Evolutionary conservation across 2,888 invertebrate genomes (phyloP).

Genomic region (Temnothorax rugatulus): DNA sequence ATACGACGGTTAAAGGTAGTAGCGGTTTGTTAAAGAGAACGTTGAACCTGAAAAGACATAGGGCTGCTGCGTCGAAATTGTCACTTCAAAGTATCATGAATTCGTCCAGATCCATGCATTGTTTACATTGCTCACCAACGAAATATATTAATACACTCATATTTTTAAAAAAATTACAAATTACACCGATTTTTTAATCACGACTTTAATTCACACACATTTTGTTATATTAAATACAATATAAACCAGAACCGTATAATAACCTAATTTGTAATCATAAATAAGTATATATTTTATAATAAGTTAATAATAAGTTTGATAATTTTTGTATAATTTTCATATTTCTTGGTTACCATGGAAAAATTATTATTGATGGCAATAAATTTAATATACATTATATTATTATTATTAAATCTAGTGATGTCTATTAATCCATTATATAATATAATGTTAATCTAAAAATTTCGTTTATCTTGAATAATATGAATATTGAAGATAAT

Average conservation of each 20-base stretch:
- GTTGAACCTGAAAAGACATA: constrained; percentile 55
- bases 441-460: background rate
- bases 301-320: background rate
- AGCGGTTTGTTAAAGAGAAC: constrained; percentile 45
- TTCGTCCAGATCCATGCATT: constrained; percentile 51
- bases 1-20: constrained; percentile 41
- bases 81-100: constrained; percentile 60
- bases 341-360: background rate
- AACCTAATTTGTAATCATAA: background rate
- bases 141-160: constrained; percentile 55
- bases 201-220: background rate
- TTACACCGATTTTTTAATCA: constrained; percentile 11
- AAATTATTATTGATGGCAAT: background rate
- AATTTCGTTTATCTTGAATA: background rate
- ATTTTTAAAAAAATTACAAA: background rate
- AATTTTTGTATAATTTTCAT: background rate
- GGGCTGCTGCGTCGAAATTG: constrained; percentile 62
- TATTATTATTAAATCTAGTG: background rate
- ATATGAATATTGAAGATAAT: constrained; percentile 42
- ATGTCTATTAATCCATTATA: background rate
- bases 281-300: background rate
- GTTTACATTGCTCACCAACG: constrained; percentile 56
- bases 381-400: background rate
- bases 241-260: background rate
- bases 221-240: background rate